phyloP scores from a whole-genome alignment of 2,797 vertebrate species.

The Coluber constrictor region DNA sequence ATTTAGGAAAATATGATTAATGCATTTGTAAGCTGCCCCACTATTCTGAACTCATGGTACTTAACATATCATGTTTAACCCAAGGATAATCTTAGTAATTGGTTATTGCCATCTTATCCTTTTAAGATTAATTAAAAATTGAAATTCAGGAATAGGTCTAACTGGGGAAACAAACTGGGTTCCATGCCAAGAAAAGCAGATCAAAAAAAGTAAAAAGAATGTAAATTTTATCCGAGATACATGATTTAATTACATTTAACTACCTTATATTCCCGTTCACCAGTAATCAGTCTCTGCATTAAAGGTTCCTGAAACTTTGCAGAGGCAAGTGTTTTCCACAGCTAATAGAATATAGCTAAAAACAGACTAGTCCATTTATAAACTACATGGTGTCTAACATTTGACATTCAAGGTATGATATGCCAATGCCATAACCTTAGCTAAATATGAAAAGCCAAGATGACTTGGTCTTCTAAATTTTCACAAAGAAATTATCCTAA shows the following conservation, averaged over 20 bases:
- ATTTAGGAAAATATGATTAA: background rate
- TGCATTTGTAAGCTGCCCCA: background rate
- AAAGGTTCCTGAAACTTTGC: conserved; percentile 45
- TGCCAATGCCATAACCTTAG: background rate
- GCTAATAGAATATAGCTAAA: conserved; percentile 55
- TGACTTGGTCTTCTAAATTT: background rate
- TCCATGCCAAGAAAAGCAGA: background rate
- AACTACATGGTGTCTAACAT: conserved; percentile 3
- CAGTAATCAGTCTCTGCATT: conserved; percentile 29
- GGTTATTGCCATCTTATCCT: background rate
- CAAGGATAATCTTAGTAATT: background rate
- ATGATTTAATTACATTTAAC: conserved; percentile 8
- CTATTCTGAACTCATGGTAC: conserved; percentile 22
- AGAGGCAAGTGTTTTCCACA: conserved; percentile 39
- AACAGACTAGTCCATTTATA: conserved; percentile 53
- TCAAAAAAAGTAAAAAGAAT: conserved; percentile 29
- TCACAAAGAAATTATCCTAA: background rate
- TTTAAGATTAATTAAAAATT: conserved; percentile 5
- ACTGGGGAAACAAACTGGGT: background rate
- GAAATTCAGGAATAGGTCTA: background rate
- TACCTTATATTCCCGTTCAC: conserved; percentile 20
- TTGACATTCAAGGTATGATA: background rate
- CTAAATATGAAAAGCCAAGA: background rate
- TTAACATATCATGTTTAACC: conserved; percentile 1
- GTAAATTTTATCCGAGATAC: background rate